phyloP scores from a whole-genome alignment of 2,797 vertebrate genomes.

The Neosalanx taihuensis region DNA sequence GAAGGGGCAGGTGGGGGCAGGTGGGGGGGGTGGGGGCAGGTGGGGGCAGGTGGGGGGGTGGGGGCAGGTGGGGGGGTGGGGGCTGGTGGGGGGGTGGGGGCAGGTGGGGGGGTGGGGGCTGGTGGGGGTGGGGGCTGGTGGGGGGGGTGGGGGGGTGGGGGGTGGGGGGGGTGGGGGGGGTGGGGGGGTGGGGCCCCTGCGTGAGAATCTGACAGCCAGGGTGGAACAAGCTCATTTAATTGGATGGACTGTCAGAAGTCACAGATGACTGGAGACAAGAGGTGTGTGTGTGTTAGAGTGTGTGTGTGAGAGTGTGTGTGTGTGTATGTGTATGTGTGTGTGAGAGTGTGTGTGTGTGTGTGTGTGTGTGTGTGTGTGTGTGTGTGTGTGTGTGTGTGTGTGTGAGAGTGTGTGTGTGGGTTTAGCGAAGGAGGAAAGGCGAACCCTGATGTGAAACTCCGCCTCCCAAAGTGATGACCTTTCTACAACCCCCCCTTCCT shows the following conservation, averaged over 20 bases:
- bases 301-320: conserved; percentile 13
- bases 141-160: too few species aligned
- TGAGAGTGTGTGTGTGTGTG: conserved; percentile 14
- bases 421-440: conserved; percentile 17
- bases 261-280: conserved; percentile 13
- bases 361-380: conserved; percentile 32
- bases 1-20: too few species aligned
- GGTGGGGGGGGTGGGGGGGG: too few species aligned
- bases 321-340: conserved; percentile 20
- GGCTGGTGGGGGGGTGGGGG: too few species aligned
- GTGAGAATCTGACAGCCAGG: conserved; percentile 35
- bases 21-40: too few species aligned
- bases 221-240: conserved; percentile 27
- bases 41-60: too few species aligned
- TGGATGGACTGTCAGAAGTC: conserved; percentile 23
- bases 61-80: too few species aligned
- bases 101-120: too few species aligned
- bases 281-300: too few species aligned
- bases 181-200: too few species aligned
- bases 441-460: conserved; percentile 19
- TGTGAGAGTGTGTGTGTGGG: conserved; percentile 1
- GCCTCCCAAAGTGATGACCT: neutral
- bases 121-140: too few species aligned
- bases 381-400: conserved; percentile 24
- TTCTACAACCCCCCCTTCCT: neutral